These are phyloP conservation scores for Lepilemur septentrionalis DNA, from an alignment of 2,797 vertebrate species.

Conservation along the genomic window DNA sequence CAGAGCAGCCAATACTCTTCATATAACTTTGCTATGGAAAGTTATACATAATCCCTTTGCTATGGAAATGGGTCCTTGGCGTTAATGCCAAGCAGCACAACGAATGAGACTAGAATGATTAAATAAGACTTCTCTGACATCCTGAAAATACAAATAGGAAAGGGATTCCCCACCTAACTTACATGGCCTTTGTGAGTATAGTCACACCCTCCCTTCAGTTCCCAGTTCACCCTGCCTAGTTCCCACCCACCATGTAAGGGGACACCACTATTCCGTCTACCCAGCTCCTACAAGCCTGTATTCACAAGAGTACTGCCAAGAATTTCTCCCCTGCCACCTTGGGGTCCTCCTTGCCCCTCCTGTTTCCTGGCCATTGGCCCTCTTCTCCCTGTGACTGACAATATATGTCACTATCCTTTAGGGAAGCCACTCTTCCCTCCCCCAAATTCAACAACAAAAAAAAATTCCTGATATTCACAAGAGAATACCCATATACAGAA, in stretches of 20 bases:
- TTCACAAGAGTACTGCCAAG: neutral
- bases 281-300: neutral
- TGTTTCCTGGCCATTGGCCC: neutral
- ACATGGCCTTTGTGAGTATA: neutral
- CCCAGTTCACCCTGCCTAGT: neutral
- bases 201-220: neutral
- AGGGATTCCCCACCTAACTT: neutral
- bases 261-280: neutral
- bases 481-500: neutral
- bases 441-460: neutral
- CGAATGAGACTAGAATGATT: neutral
- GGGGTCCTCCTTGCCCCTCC: neutral
- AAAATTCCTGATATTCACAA: neutral
- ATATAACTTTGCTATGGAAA: neutral
- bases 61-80: neutral
- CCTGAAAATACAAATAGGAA: neutral
- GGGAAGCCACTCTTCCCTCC: neutral
- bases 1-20: neutral
- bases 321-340: neutral
- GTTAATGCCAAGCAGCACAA: neutral
- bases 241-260: neutral
- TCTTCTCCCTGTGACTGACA: neutral
- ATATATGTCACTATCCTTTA: fast-evolving
- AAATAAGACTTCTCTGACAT: neutral
- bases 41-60: neutral